Conservation (phyloP, 2,888 invertebrate species). For the Dicyrtomina minuta region DNA sequence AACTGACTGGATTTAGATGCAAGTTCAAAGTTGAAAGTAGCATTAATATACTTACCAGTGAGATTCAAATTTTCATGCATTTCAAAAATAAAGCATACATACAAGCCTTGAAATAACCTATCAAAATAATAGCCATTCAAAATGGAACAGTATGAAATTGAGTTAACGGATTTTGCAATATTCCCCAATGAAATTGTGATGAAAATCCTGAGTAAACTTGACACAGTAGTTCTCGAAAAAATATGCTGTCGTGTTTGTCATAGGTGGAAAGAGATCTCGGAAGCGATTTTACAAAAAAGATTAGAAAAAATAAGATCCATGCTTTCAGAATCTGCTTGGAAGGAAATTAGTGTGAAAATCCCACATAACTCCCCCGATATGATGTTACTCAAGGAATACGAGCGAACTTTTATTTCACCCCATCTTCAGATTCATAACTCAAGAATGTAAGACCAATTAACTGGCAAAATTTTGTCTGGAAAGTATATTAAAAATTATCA, state of each 20-base stretch:
- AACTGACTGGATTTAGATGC: too few species aligned
- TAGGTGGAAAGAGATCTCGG: conserved; percentile 41
- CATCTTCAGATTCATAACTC: conserved; percentile 21
- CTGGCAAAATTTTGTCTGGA: not conserved
- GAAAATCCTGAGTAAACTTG: conserved; percentile 38
- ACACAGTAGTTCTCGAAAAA: conserved; percentile 35
- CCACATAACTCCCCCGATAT: not conserved
- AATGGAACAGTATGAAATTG: conserved; percentile 20
- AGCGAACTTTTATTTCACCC: conserved; percentile 21
- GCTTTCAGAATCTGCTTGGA: conserved; percentile 7
- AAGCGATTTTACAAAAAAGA: conserved; percentile 33
- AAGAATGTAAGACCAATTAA: conserved; percentile 11
- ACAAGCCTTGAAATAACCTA: too few species aligned
- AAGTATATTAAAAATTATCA: not conserved
- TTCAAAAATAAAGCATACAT: too few species aligned
- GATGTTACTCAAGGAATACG: conserved; percentile 35
- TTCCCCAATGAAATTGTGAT: conserved; percentile 42
- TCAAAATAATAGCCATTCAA: too few species aligned
- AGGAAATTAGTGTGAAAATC: conserved; percentile 14
- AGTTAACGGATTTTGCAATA: conserved; percentile 18
- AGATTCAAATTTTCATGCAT: too few species aligned
- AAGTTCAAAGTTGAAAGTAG: too few species aligned
- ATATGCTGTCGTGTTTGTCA: conserved; percentile 31
- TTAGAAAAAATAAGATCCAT: conserved; percentile 14
- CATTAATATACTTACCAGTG: too few species aligned